Conservation (phyloP, 2,113 vertebrate genomes). For the Pterocles burchelli region DNA sequence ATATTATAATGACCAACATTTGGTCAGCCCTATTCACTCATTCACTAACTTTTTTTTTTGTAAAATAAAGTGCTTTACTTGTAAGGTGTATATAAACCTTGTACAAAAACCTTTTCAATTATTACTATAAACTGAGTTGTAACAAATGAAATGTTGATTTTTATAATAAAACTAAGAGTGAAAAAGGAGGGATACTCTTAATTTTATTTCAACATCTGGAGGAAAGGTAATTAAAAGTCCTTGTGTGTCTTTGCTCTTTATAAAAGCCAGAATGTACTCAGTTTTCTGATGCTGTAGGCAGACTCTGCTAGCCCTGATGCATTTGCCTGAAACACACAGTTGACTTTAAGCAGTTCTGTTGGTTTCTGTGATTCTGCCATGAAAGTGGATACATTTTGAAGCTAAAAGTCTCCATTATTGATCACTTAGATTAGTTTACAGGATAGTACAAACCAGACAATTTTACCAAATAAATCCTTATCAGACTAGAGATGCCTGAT, state of each 20-base stretch:
- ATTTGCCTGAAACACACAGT: neutral
- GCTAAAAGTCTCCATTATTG: neutral
- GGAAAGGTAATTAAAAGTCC: neutral
- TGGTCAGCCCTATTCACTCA: slow-evolving; percentile 82
- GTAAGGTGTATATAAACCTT: slow-evolving; percentile 86
- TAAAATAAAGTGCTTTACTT: slow-evolving; percentile 90
- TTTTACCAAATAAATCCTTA: neutral
- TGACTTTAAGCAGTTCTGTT: neutral
- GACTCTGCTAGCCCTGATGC: neutral
- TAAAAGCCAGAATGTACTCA: neutral
- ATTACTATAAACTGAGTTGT: slow-evolving; percentile 89
- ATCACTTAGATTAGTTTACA: neutral
- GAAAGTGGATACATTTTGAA: neutral
- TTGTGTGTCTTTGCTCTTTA: neutral
- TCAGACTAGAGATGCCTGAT: neutral
- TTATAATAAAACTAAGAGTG: slow-evolving; percentile 89
- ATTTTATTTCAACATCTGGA: neutral
- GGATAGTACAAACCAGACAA: neutral
- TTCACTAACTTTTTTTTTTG: slow-evolving; percentile 77
- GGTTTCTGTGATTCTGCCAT: neutral
- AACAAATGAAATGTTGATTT: slow-evolving; percentile 93
- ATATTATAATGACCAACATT: slow-evolving; percentile 91
- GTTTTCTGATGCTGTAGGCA: neutral
- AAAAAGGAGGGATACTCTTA: slow-evolving; percentile 62
- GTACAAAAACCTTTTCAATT: slow-evolving; percentile 87